Evolutionary conservation across 1,140 invertebrate species (phyloP), one percentile per base, ranked within the genome.

Genomic region (Metopolophium dirhodum): DNA sequence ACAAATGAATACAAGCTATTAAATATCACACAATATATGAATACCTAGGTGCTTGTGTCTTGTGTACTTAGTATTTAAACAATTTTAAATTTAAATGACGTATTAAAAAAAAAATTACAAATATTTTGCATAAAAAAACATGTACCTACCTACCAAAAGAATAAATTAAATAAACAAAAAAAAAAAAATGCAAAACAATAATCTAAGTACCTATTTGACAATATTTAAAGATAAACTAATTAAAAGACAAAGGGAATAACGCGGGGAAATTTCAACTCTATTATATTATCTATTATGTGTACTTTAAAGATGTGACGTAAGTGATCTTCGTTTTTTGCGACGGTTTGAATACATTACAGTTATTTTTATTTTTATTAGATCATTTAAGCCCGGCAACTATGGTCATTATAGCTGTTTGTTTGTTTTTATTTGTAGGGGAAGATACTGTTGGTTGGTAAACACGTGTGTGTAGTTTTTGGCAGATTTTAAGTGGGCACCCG

Each of bases 111-210:
- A 49, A 83, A 83, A 83, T 23, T 18, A 88, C 7, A 49, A 87
- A 88, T 14, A 88, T 88, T 88, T n/a, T n/a, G 45, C 45, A 23
- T n/a, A 14, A n/a, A 47, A 88, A 88, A 87, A 49, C 18, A 20
- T 35, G 20, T 88, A 51, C 8, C 14, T 18, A 47, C 45, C 51
- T 54, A 23, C 61, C 61, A 77, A 77, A 77, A 35, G 54, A 68
- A 90, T 90, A 54, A 41, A 90, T 90, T 61, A 90, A 90, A 90
- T 90, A 18, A 51, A 26, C 51, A 57, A 35, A 90, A 90, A 57
- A 90, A 85, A 83, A n/a, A n/a, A n/a, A n/a, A n/a, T n/a, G n/a
- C n/a, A n/a, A n/a, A n/a, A n/a, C 77, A 83, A 83, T 35, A 83
- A 83, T 83, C 18, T 83, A 37, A 77, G 61, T 77, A 77, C 61